Evolutionary conservation across 2,797 vertebrate genomes (phyloP), one percentile per base, ranked within the genome.

Genomic region (Mus spretus): DNA sequence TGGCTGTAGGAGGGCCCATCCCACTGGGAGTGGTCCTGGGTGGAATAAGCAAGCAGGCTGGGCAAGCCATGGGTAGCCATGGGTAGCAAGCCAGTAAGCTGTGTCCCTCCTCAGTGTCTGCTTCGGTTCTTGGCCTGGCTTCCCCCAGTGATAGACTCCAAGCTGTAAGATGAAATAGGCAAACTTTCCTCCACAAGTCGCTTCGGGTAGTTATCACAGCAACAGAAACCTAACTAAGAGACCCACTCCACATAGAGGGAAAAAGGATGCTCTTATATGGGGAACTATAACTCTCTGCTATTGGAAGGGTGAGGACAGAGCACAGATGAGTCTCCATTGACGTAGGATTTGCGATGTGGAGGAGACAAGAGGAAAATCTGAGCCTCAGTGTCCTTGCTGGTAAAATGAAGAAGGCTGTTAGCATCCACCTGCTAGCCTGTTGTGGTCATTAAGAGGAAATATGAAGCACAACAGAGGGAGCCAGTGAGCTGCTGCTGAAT

Each of bases 201-300:
- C 31, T 53, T n/a, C 53, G 34, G 22, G 31, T 53, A 86, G 67
- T 70, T n/a, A 24, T 53, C 63, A 70, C 63, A 53, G 44, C 12
- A 86, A 24, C 26, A 53, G 44, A 86, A n/a, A 26, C 44, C 63
- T n/a, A 65, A 65, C 40, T 34, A 86, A 86, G 63, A 53, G 6
- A 26, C 44, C 20, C 12, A 28, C 1, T 5, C 17, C 6, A 0
- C 1, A 2, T 2, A 2, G 6, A 28, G 2, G 28, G 19, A 13
- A 34, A 40, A 59, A 57, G 50, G 55, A 65, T 55, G 22, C 17
- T 79, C 55, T 31, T 40, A 9, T 72, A 12, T 22, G 37, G 1
- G 1, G 70, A 55, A 86, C 3, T 40, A 40, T 10, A 75, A 28
- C 24, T 47, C 1, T 20, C n/a, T 80, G 26, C 34, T 70, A 65